A percentile compares a stretch with the other conserved stretches of the same genome.
Evolutionary conservation across 2,797 vertebrate species (phyloP).

Genomic region (Emys orbicularis): DNA sequence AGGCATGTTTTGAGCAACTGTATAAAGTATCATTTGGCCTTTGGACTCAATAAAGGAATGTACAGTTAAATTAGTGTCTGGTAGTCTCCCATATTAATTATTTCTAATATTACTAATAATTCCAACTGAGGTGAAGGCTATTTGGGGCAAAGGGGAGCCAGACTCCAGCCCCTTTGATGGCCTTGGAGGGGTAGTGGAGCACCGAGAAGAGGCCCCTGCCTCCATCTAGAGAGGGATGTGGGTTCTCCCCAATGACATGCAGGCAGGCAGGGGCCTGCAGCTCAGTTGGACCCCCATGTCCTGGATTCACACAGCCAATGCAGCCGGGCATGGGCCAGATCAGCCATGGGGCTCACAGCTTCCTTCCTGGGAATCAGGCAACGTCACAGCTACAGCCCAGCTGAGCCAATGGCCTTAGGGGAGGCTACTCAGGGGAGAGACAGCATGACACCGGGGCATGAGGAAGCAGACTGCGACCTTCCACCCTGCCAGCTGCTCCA

Average conservation of each 20-base stretch:
- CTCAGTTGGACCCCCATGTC: neutral
- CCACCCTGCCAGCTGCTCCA: neutral
- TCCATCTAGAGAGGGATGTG: neutral
- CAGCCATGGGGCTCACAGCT: neutral
- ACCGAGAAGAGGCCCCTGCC: neutral
- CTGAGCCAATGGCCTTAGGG: neutral
- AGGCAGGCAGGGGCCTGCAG: neutral
- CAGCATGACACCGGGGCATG: neutral
- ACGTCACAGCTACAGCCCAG: fast-evolving
- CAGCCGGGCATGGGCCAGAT: neutral
- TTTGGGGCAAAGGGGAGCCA: neutral
- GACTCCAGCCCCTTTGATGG: neutral
- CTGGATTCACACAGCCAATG: neutral
- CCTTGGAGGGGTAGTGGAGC: neutral
- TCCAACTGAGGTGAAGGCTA: neutral
- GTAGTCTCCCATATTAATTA: neutral
- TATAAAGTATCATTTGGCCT: neutral
- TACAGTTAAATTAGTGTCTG: too few relatives aligned
- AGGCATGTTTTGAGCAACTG: neutral
- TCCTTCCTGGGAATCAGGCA: neutral
- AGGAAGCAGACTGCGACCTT: neutral
- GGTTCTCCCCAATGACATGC: neutral
- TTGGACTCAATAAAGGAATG: neutral
- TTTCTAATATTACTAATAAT: neutral
- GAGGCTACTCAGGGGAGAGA: neutral